A percentile compares a stretch with the other conserved stretches of the same genome.
phyloP scores from a whole-genome alignment of 2,888 invertebrate genomes.

The Tachina fera region DNA sequence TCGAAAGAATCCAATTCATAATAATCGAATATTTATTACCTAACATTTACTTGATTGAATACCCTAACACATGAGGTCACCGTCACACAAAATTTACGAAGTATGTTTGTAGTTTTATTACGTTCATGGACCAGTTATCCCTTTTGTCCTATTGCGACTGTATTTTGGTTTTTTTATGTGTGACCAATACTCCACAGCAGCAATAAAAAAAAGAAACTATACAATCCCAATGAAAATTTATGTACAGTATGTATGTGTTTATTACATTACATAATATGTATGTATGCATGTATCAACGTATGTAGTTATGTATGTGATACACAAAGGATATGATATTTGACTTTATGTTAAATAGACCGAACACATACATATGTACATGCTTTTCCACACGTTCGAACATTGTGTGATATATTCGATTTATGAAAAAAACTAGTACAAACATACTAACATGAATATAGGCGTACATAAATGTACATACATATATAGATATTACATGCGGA shows the following conservation, averaged over 20 bases:
- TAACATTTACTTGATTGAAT: not conserved
- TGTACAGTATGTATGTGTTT: slow-evolving; percentile 1
- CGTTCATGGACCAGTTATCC: slow-evolving; percentile 49
- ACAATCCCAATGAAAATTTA: slow-evolving; percentile 32
- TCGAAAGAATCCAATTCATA: no score
- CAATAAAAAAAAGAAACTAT: slow-evolving; percentile 34
- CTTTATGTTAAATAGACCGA: slow-evolving; percentile 51
- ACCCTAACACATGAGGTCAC: slow-evolving; percentile 46
- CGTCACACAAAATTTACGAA: slow-evolving; percentile 45
- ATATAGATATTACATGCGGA: no score
- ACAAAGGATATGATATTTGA: slow-evolving; percentile 55
- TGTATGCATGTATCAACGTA: not conserved
- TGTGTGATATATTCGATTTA: not conserved
- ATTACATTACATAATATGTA: not conserved
- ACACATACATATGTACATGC: slow-evolving; percentile 3
- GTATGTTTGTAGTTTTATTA: slow-evolving; percentile 40
- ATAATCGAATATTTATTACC: no score
- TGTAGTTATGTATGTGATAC: slow-evolving; percentile 6
- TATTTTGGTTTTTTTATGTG: not conserved
- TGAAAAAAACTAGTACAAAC: no score
- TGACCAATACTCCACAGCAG: slow-evolving; percentile 22
- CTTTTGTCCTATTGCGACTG: not conserved
- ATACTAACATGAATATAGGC: no score
- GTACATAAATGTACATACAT: no score
- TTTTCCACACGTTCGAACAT: not conserved